Percentiles rank a stretch among this genome's conserved stretches.
Conservation (phyloP, 2,888 invertebrate species). For the Seira ritae region DNA sequence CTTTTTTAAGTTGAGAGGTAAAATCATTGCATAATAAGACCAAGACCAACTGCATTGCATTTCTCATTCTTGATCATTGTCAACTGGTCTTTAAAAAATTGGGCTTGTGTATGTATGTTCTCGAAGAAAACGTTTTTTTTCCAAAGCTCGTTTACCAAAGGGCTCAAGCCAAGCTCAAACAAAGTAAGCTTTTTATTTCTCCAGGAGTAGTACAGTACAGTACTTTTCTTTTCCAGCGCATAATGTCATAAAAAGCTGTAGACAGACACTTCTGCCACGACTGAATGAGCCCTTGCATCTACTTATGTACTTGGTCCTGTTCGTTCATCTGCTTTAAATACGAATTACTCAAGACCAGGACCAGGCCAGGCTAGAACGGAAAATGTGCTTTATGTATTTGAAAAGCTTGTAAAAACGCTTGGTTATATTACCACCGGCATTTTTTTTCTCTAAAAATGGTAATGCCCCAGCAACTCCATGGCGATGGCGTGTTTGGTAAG, state of each 20-base stretch:
- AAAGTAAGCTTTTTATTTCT: neutral
- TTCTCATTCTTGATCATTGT: conserved; percentile 14
- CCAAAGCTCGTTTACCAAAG: conserved; percentile 29
- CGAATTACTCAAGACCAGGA: neutral
- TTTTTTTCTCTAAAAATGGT: neutral
- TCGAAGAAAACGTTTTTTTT: neutral
- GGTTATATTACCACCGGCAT: neutral
- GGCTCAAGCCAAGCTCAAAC: conserved; percentile 7
- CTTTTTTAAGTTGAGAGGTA: neutral
- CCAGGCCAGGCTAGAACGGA: neutral
- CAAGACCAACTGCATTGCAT: too few relatives aligned
- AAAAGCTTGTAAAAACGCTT: neutral
- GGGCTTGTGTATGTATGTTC: neutral
- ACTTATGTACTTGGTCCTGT: neutral
- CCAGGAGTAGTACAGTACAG: neutral
- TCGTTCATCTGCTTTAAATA: conserved; percentile 46
- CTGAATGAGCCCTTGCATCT: conserved; percentile 39
- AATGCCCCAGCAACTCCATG: neutral
- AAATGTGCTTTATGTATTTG: neutral
- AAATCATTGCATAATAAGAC: neutral
- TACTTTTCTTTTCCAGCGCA: neutral
- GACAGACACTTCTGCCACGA: conserved; percentile 49
- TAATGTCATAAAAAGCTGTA: conserved; percentile 26
- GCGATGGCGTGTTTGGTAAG: conserved; percentile 45
- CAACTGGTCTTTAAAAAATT: conserved; percentile 17